Conservation (phyloP, 2,113 vertebrate species). For the Strigops habroptila region DNA sequence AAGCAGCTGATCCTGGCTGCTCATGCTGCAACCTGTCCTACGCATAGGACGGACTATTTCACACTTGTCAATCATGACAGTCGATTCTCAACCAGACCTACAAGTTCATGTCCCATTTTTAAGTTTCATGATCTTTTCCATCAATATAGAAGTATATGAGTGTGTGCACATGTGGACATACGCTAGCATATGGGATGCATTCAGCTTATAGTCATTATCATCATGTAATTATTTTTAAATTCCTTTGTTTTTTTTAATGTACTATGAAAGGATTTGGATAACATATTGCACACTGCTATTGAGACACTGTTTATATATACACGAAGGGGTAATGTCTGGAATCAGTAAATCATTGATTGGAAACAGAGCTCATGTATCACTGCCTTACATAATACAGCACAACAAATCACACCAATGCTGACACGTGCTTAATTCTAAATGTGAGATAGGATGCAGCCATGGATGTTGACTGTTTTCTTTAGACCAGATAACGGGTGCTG, state of each 20-base stretch:
- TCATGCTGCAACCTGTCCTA: neutral
- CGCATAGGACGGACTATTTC: neutral
- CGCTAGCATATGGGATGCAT: neutral
- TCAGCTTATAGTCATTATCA: neutral
- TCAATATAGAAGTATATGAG: neutral
- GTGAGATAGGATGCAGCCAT: constrained; percentile 82
- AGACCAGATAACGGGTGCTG: constrained; percentile 68
- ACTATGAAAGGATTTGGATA: neutral
- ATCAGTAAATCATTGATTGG: neutral
- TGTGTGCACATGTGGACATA: neutral
- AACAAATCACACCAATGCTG: neutral
- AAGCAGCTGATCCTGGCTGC: neutral
- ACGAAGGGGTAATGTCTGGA: neutral
- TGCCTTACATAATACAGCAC: neutral
- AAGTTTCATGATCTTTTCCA: neutral
- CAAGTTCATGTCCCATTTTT: neutral
- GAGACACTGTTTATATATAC: neutral
- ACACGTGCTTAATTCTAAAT: constrained; percentile 51
- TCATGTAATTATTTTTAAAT: neutral
- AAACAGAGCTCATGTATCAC: neutral
- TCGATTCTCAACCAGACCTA: neutral
- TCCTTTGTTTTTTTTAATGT: neutral
- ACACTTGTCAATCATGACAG: neutral
- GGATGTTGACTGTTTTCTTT: constrained; percentile 80
- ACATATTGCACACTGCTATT: neutral